phyloP scores from a whole-genome alignment of 2,888 invertebrate species.

The Sipha maydis region DNA sequence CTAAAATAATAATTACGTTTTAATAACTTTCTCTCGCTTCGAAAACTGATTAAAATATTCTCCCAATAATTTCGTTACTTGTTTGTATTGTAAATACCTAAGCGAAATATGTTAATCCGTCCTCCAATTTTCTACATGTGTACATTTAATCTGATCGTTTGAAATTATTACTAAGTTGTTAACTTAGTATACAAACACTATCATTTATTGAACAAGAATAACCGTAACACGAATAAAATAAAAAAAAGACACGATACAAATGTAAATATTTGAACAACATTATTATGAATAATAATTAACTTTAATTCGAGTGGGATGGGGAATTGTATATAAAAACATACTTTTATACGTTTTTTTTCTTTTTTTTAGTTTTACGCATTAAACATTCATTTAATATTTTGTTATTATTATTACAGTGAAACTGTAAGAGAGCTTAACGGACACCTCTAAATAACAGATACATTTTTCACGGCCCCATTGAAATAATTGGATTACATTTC shows the following conservation, averaged over 20 bases:
- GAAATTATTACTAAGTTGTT: neutral
- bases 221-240: neutral
- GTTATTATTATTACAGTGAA: neutral
- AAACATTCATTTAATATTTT: conserved; percentile 25
- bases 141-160: neutral
- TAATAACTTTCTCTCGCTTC: neutral
- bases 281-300: neutral
- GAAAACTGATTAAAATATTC: neutral
- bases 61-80: neutral
- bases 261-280: neutral
- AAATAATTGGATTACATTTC: too few species aligned
- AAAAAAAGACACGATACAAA: neutral
- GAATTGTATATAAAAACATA: neutral
- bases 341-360: neutral
- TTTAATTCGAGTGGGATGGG: neutral
- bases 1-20: neutral
- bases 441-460: too few species aligned
- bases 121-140: too few species aligned
- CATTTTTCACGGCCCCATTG: too few species aligned
- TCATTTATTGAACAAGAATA: neutral
- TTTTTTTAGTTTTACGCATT: neutral
- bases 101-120: neutral
- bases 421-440: too few species aligned
- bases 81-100: neutral
- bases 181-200: neutral